Percentiles rank a stretch among this genome's conserved stretches.
Evolutionary conservation across 2,113 vertebrate species (phyloP).

Genomic region (Nerophis lumbriciformis): DNA sequence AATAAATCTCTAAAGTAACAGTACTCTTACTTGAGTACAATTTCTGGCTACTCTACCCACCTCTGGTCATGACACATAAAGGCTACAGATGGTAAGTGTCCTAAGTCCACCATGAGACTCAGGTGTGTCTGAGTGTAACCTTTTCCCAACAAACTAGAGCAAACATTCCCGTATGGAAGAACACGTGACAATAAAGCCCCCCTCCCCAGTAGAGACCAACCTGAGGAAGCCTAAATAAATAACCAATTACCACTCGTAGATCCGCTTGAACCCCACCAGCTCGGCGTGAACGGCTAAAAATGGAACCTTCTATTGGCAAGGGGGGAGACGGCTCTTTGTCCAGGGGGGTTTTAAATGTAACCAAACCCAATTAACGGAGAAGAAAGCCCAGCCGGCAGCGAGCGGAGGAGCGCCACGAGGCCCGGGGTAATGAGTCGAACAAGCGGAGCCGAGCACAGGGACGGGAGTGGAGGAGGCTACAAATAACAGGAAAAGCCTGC

Average conservation of each 20-base stretch:
- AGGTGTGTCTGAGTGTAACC: conserved; percentile 48
- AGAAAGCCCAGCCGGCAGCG: conserved; percentile 68
- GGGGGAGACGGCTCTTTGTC: conserved; percentile 61
- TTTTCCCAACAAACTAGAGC: conserved; percentile 60
- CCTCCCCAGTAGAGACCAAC: conserved; percentile 55
- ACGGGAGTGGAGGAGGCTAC: conserved; percentile 49
- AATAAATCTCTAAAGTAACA: no score
- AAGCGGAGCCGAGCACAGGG: conserved; percentile 54
- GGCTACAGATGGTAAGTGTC: background rate
- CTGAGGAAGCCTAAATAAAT: conserved; percentile 73
- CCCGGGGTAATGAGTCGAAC: conserved; percentile 71
- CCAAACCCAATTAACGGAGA: conserved; percentile 78
- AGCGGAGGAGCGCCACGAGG: conserved; percentile 59
- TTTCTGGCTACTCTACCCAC: no score
- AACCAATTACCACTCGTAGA: conserved; percentile 66
- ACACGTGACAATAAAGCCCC: background rate
- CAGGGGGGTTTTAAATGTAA: conserved; percentile 70
- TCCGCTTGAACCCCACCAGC: conserved; percentile 56
- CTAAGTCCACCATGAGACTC: conserved; percentile 25
- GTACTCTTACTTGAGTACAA: no score
- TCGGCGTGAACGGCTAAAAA: conserved; percentile 62
- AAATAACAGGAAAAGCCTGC: conserved; percentile 62
- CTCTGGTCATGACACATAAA: no score
- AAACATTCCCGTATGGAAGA: conserved; percentile 33
- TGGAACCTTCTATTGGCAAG: conserved; percentile 69